phyloP scores from a whole-genome alignment of 2,888 invertebrate species.

The Acleris literana region DNA sequence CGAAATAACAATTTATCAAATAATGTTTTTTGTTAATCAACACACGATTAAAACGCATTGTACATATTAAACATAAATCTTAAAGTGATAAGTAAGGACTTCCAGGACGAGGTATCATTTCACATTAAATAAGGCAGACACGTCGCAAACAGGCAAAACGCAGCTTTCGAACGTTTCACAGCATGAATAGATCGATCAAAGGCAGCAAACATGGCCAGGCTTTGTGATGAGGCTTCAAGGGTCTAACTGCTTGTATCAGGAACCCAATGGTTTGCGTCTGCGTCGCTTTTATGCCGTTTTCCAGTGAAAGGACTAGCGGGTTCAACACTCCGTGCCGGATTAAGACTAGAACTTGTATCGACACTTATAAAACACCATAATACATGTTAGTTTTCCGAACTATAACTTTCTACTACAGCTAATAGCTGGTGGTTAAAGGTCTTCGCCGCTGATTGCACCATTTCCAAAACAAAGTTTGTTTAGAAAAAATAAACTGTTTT shows the following conservation, averaged over 20 bases:
- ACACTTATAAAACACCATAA: too few relatives aligned
- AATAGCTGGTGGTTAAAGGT: too few relatives aligned
- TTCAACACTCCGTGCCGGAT: conserved; percentile 15
- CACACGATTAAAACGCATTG: conserved; percentile 32
- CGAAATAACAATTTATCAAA: conserved; percentile 33
- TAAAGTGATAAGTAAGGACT: conserved; percentile 17
- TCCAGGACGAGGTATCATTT: conserved; percentile 17
- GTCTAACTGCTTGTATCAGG: conserved; percentile 64
- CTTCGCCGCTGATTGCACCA: too few relatives aligned
- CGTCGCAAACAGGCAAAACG: conserved; percentile 41
- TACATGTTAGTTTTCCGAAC: too few relatives aligned
- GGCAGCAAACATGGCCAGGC: conserved; percentile 55
- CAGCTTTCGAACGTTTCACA: conserved; percentile 63
- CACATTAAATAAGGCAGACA: conserved; percentile 32
- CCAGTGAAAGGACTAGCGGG: conserved; percentile 53
- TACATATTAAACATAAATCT: conserved; percentile 27
- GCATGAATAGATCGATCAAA: conserved; percentile 67
- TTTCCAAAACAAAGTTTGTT: background rate
- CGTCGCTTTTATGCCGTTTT: conserved; percentile 60
- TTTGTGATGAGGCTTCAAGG: conserved; percentile 64
- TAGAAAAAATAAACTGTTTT: too few relatives aligned
- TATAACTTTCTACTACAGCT: too few relatives aligned
- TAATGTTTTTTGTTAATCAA: conserved; percentile 16
- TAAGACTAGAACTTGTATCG: background rate
- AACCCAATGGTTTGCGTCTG: conserved; percentile 50